A percentile compares a stretch with the other conserved stretches of the same genome.
These are phyloP conservation scores for Gastrophryne carolinensis DNA, from an alignment of 2,797 vertebrate species.

Conservation along the genomic window DNA sequence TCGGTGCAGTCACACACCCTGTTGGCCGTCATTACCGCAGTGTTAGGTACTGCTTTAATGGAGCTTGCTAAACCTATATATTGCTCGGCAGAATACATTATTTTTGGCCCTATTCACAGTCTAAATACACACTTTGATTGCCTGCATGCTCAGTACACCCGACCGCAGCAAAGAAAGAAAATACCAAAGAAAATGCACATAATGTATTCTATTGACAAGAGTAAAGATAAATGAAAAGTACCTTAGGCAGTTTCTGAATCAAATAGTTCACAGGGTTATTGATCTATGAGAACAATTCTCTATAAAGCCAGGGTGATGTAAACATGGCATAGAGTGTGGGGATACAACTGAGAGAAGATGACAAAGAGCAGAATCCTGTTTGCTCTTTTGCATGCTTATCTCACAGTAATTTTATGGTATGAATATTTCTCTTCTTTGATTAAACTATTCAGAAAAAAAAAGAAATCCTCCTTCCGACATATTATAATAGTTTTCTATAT, in stretches of 20 bases:
- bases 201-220: constrained; percentile 29
- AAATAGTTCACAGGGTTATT: constrained; percentile 49
- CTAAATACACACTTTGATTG: constrained; percentile 16
- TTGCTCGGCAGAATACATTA: neutral
- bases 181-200: constrained; percentile 1
- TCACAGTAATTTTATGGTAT: no score
- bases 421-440: no score
- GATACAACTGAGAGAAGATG: constrained; percentile 6
- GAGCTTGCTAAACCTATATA: neutral
- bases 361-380: neutral
- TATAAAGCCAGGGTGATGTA: constrained; percentile 30
- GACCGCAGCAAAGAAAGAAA: neutral
- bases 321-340: constrained; percentile 12
- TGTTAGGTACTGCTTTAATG: constrained; percentile 9
- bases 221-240: constrained; percentile 43
- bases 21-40: constrained; percentile 29
- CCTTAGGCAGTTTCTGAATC: constrained; percentile 47
- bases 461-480: no score
- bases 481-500: no score
- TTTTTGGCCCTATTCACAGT: neutral
- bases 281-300: constrained; percentile 40
- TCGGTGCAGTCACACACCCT: constrained; percentile 50
- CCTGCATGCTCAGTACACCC: constrained; percentile 4
- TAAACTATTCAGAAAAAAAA: no score
- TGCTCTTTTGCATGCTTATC: constrained; percentile 3